Conservation (phyloP, 2,888 invertebrate species). For the Cremastinae sp. region DNA sequence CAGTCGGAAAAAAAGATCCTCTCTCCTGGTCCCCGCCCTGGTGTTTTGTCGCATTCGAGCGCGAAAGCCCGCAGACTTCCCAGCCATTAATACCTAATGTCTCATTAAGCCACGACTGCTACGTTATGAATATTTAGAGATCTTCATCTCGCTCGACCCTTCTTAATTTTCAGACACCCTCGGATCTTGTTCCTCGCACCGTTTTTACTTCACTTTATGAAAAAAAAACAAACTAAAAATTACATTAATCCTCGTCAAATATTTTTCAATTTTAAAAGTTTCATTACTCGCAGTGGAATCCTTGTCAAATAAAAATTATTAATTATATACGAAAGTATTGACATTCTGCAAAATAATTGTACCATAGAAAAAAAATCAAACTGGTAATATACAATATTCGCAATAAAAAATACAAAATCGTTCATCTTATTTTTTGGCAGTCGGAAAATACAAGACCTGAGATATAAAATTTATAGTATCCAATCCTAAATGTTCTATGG, state of each 20-base stretch:
- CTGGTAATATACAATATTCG: too few relatives aligned
- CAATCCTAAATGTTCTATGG: background rate
- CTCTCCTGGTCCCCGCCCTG: constrained; percentile 10
- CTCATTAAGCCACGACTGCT: constrained; percentile 59
- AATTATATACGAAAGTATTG: too few relatives aligned
- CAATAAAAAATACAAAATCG: too few relatives aligned
- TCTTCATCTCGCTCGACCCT: constrained; percentile 42
- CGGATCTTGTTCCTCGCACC: constrained; percentile 45
- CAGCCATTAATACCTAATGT: constrained; percentile 64
- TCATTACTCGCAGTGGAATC: too few relatives aligned
- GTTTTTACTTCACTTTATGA: background rate
- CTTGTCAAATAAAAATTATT: too few relatives aligned
- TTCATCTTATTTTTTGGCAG: too few relatives aligned
- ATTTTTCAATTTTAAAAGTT: too few relatives aligned
- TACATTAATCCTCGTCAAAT: too few relatives aligned
- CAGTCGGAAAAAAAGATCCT: constrained; percentile 31
- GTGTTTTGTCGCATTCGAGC: constrained; percentile 36
- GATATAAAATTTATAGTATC: too few relatives aligned
- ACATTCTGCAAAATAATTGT: too few relatives aligned
- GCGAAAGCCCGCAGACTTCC: constrained; percentile 34
- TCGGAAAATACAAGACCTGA: too few relatives aligned
- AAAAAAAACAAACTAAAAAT: background rate
- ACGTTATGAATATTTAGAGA: constrained; percentile 66
- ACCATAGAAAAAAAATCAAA: too few relatives aligned
- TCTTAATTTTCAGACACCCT: constrained; percentile 53